phyloP scores from a whole-genome alignment of 2,113 vertebrate species.

The Neodon shergylaensis region DNA sequence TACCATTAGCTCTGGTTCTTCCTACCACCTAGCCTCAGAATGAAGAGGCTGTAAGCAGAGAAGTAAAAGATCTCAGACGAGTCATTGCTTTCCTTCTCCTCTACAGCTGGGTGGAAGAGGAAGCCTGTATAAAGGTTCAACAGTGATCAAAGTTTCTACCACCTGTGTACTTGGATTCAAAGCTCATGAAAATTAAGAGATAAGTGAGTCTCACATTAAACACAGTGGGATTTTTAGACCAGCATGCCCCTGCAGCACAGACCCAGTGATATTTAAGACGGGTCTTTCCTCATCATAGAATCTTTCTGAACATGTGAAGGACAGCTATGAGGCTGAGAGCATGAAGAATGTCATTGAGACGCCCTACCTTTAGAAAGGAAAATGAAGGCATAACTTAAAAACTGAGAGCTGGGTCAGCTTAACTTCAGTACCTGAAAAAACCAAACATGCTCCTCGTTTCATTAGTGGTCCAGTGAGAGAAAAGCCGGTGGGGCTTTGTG shows the following conservation, averaged over 20 bases:
- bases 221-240: constrained; percentile 11
- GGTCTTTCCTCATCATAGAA: background rate
- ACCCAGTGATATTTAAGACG: constrained; percentile 29
- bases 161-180: constrained; percentile 11
- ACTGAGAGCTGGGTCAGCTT: constrained; percentile 25
- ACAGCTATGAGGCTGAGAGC: background rate
- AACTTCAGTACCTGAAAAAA: constrained; percentile 51
- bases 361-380: background rate
- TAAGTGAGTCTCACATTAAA: constrained; percentile 49
- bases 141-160: background rate
- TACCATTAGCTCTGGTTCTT: background rate
- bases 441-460: constrained; percentile 41
- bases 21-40: background rate
- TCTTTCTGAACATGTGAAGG: background rate
- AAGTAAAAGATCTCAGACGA: background rate
- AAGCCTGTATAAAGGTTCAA: constrained; percentile 37
- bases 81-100: background rate
- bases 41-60: background rate
- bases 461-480: background rate
- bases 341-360: background rate
- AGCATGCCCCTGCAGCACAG: background rate
- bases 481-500: background rate
- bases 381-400: constrained; percentile 36
- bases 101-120: background rate
- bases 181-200: constrained; percentile 34